Conservation (phyloP, 2,888 invertebrate genomes). For the Drosophila austrosaltans region DNA sequence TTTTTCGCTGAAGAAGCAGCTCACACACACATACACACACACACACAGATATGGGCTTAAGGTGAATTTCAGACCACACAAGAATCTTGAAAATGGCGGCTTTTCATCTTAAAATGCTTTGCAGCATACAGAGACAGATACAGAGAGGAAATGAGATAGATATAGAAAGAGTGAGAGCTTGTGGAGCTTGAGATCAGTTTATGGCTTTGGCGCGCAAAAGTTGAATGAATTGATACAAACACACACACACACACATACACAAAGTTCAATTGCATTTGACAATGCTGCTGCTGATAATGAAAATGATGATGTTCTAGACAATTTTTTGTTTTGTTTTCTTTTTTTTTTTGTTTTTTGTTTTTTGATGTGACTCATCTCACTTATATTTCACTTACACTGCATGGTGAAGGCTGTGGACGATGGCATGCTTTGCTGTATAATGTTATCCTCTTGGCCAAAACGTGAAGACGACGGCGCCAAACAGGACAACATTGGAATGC, state of each 20-base stretch:
- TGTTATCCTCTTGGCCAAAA: constrained; percentile 84
- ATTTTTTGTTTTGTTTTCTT: constrained; percentile 23
- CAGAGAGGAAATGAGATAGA: not conserved
- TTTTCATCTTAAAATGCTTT: constrained; percentile 36
- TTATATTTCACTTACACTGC: constrained; percentile 82
- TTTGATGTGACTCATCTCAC: constrained; percentile 29
- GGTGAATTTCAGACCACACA: constrained; percentile 71
- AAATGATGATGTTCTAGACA: constrained; percentile 49
- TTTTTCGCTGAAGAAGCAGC: constrained; percentile 43
- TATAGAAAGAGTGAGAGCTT: constrained; percentile 22
- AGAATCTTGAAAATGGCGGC: constrained; percentile 49
- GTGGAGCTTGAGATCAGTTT: constrained; percentile 45
- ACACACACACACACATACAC: constrained; percentile 9
- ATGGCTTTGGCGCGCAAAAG: constrained; percentile 64
- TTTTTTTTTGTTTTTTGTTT: not conserved
- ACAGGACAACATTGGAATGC: constrained; percentile 84
- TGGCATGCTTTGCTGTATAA: constrained; percentile 83
- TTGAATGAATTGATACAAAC: constrained; percentile 56
- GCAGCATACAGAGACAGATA: constrained; percentile 9
- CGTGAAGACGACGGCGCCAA: constrained; percentile 84
- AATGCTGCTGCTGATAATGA: constrained; percentile 59
- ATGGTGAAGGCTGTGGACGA: constrained; percentile 84
- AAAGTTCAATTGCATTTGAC: constrained; percentile 66
- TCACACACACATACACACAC: not conserved
- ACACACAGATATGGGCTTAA: constrained; percentile 47